phyloP scores from a whole-genome alignment of 2,797 vertebrate species.

The Nannoperca obscura region DNA sequence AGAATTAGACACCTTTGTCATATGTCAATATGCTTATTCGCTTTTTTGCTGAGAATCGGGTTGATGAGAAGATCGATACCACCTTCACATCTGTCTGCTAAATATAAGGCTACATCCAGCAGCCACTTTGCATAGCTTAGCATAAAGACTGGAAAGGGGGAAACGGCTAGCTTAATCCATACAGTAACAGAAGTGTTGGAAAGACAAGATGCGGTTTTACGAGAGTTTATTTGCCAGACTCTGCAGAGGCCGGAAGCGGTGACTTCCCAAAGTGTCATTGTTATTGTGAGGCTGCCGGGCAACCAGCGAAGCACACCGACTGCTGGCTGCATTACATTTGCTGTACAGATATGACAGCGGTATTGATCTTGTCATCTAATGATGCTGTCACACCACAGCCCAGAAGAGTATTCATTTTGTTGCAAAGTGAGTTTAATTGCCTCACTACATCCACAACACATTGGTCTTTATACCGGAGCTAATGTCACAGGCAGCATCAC shows the following conservation, averaged over 20 bases:
- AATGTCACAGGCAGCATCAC: not conserved
- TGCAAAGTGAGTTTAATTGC: constrained; percentile 38
- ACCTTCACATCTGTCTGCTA: not conserved
- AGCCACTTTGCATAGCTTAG: not conserved
- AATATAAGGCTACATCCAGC: not conserved
- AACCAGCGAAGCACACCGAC: not conserved
- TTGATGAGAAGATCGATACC: too few relatives aligned
- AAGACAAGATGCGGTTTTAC: not conserved
- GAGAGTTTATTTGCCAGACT: not conserved
- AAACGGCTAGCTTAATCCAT: not conserved
- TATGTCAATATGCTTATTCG: not conserved
- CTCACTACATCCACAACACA: constrained; percentile 24
- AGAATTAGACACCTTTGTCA: not conserved
- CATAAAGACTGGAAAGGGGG: not conserved
- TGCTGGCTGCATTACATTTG: not conserved
- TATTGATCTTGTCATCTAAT: too few relatives aligned
- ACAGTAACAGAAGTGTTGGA: not conserved
- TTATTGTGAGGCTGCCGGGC: not conserved
- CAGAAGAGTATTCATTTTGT: constrained; percentile 19
- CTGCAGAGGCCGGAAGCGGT: not conserved
- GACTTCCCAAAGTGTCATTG: not conserved
- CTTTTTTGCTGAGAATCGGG: not conserved
- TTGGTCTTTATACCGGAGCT: constrained; percentile 15
- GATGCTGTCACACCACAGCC: constrained; percentile 19
- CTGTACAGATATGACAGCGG: not conserved